These are phyloP conservation scores for Anas bahamensis DNA, from an alignment of 2,797 vertebrate species.

Conservation along the genomic window DNA sequence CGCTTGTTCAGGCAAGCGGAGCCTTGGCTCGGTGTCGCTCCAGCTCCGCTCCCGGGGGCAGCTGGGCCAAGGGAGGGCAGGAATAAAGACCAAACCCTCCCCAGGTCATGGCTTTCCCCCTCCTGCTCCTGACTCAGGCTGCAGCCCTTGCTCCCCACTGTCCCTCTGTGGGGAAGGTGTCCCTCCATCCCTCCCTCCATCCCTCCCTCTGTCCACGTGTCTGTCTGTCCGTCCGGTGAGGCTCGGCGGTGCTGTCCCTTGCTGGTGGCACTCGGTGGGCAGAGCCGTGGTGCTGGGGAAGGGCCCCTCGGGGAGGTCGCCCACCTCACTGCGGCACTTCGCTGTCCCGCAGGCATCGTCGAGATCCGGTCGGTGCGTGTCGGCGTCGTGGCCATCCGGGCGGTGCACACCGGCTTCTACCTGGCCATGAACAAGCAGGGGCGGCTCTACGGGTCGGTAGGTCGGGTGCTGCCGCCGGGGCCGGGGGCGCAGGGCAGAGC, in stretches of 20 bases:
- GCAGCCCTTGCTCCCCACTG: background rate
- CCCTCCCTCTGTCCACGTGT: background rate
- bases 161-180: background rate
- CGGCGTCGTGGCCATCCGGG: constrained; percentile 92
- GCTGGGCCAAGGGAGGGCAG: background rate
- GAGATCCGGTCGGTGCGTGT: constrained; percentile 95
- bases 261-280: fast-evolving
- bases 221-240: background rate
- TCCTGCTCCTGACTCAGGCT: background rate
- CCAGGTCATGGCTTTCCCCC: background rate
- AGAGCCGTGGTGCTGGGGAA: fast-evolving
- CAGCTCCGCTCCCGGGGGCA: background rate
- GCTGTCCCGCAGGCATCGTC: constrained; percentile 86
- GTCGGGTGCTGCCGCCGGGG: constrained; percentile 56
- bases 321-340: fast-evolving
- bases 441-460: constrained; percentile 93
- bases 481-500: background rate
- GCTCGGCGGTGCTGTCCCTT: background rate
- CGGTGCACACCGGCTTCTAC: constrained; percentile 92
- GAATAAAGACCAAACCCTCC: background rate
- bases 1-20: constrained; percentile 66
- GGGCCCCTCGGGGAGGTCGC: fast-evolving
- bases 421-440: constrained; percentile 95
- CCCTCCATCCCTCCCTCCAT: background rate
- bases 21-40: background rate